phyloP scores from a whole-genome alignment of 2,113 vertebrate genomes.

The Lichenostomus cassidix region DNA sequence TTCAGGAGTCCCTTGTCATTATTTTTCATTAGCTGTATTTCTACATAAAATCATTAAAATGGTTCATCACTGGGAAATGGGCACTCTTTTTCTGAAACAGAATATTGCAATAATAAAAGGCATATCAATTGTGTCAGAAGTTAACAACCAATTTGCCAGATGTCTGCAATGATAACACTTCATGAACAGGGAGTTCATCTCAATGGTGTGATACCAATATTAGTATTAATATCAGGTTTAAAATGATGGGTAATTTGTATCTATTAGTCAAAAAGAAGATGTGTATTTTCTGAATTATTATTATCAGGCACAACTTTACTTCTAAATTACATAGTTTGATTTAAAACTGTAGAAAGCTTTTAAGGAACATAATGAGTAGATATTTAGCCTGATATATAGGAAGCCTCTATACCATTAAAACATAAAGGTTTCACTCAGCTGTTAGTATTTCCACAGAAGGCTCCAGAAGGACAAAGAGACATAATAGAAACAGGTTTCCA shows the following conservation, averaged over 20 bases:
- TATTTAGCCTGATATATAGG: conserved; percentile 33
- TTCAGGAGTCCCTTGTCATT: conserved; percentile 33
- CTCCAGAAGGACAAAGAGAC: neutral
- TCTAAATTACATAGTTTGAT: conserved; percentile 58
- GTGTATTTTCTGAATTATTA: conserved; percentile 52
- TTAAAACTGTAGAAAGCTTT: conserved; percentile 50
- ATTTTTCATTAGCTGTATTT: conserved; percentile 63
- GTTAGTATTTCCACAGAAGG: neutral
- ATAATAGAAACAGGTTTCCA: neutral
- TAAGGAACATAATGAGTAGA: conserved; percentile 19
- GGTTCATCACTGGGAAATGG: conserved; percentile 47
- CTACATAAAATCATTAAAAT: conserved; percentile 61
- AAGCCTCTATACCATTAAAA: conserved; percentile 6
- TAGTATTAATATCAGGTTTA: conserved; percentile 62
- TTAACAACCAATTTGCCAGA: conserved; percentile 73
- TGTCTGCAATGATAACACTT: conserved; percentile 62
- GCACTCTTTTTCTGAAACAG: conserved; percentile 25
- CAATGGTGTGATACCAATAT: conserved; percentile 46
- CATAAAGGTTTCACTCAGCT: neutral
- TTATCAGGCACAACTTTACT: conserved; percentile 23
- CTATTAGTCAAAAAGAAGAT: conserved; percentile 60
- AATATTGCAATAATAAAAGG: conserved; percentile 61
- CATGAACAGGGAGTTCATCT: conserved; percentile 51
- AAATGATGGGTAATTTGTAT: conserved; percentile 58
- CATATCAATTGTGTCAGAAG: conserved; percentile 60